Base-by-base conservation (phyloP, 1,140 invertebrate genomes). In the Pomphorhynchus laevis region DNA sequence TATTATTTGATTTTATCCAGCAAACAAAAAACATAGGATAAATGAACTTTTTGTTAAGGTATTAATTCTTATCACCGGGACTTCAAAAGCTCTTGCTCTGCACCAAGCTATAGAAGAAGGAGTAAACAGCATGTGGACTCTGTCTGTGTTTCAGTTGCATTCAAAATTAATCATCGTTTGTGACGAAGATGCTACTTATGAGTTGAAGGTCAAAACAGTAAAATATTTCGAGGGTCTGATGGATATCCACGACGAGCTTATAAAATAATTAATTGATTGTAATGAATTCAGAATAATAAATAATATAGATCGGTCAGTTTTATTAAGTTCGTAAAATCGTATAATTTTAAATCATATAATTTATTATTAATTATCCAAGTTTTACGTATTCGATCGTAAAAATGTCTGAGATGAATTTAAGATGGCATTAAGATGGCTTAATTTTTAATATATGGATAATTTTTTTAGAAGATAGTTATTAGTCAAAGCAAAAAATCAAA, bases 71-170 rank as follows among this genome's bases (percentile, higher is more conserved):
- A 89, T 95, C 22, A 93, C 80, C 17, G 86, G 86, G n/a, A 69
- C 70, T 21, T 74, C 86, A 55, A 98, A 98, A 61, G 69, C 86
- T 4, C 74, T 82, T 53, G 86, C 86, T 34, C 64, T 98, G 29
- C 76, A 86, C 53, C 79, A 79, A 58, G 82, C 84, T 2, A 74
- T 93, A 45, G 82, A 91, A 58, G 74, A 84, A 56, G 86, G 86
- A 32, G 67, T 95, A 3, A 91, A 79, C 62, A 86, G 95, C 59
- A 95, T 95, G 86, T 95, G 86, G 80, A 95, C 86, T 1, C 80
- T 93, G 18, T 89, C 79, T 17, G 82, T 82, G 21, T 91, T 98
- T 61, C 86, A 98, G 58, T 74, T 51, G 34, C 57, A 59, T 46
- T 67, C 70, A 27, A 67, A 69, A 46, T 70, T 75, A 4, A 64